Evolutionary conservation across 2,113 vertebrate genomes (phyloP).

Genomic region (Polypterus senegalus): DNA sequence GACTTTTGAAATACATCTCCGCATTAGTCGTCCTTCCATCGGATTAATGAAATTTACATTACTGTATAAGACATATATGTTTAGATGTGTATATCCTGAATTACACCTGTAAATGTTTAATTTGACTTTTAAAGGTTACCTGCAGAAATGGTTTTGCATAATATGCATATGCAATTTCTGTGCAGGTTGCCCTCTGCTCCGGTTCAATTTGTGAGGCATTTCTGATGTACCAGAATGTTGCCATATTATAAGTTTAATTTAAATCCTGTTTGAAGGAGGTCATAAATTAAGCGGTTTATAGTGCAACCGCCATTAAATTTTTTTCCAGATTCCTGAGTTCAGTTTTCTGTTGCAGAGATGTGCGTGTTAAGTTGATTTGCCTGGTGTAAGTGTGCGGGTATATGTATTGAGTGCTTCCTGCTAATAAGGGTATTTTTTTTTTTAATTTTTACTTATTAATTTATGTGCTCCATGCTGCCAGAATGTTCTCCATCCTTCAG

Average conservation of each 20-base stretch:
- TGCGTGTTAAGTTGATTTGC: not conserved
- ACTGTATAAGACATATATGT: no score
- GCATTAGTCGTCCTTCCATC: no score
- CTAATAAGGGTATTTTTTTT: not conserved
- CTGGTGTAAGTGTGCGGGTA: not conserved
- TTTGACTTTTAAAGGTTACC: no score
- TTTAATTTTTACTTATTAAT: not conserved
- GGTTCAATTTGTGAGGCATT: not conserved
- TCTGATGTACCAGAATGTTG: slow-evolving; percentile 32
- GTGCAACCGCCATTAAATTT: no score
- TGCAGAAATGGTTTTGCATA: no score
- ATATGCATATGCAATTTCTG: no score
- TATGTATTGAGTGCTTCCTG: not conserved
- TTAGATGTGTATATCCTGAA: no score
- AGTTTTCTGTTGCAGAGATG: slow-evolving; percentile 24
- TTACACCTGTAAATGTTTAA: no score
- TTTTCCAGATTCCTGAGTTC: not conserved
- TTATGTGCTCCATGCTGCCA: not conserved
- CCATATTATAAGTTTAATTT: slow-evolving; percentile 13
- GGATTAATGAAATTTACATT: no score
- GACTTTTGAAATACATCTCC: no score
- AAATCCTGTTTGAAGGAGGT: slow-evolving; percentile 1
- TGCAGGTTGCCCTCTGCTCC: no score
- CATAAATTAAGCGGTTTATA: slow-evolving; percentile 40
- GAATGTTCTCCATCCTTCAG: no score